phyloP scores from a whole-genome alignment of 1,140 invertebrate genomes.

The Amyelois transitella region DNA sequence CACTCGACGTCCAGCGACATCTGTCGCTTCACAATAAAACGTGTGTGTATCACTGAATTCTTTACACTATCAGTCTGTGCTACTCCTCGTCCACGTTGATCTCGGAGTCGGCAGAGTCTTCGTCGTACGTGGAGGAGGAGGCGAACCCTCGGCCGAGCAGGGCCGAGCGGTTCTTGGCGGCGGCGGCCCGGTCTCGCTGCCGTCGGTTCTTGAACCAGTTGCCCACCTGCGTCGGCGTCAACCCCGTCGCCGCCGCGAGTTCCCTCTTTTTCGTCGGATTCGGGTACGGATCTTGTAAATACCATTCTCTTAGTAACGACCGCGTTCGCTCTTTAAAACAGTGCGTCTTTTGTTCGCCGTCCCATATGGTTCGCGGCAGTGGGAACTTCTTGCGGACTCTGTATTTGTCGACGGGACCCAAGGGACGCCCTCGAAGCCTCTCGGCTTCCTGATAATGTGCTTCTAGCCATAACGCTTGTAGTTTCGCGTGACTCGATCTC shows the following conservation, averaged over 20 bases:
- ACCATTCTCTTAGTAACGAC: slow-evolving; percentile 96
- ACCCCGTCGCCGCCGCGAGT: slow-evolving; percentile 95
- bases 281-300: slow-evolving; percentile 99
- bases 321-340: slow-evolving; percentile 99
- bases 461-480: slow-evolving; percentile 98
- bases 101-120: slow-evolving; percentile 68
- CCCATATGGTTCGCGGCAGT: slow-evolving; percentile 98
- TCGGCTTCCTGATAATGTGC: slow-evolving; percentile 99
- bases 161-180: slow-evolving; percentile 97
- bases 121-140: slow-evolving; percentile 68
- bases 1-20: slow-evolving; percentile 10
- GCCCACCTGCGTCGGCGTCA: slow-evolving; percentile 99
- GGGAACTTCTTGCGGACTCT: slow-evolving; percentile 99
- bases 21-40: slow-evolving; percentile 16
- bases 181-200: slow-evolving; percentile 97
- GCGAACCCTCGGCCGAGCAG: slow-evolving; percentile 64
- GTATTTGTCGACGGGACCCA: slow-evolving; percentile 99
- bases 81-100: slow-evolving; percentile 71
- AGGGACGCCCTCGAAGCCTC: slow-evolving; percentile 92
- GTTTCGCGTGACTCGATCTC: slow-evolving; percentile 96
- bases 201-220: slow-evolving; percentile 99
- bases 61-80: slow-evolving; percentile 52
- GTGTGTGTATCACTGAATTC: slow-evolving; percentile 30
- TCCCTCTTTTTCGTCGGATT: slow-evolving; percentile 99
- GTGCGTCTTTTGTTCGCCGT: slow-evolving; percentile 99